Evolutionary conservation across 2,113 vertebrate genomes (phyloP).

Genomic region (Hippocampus mohnikei): DNA sequence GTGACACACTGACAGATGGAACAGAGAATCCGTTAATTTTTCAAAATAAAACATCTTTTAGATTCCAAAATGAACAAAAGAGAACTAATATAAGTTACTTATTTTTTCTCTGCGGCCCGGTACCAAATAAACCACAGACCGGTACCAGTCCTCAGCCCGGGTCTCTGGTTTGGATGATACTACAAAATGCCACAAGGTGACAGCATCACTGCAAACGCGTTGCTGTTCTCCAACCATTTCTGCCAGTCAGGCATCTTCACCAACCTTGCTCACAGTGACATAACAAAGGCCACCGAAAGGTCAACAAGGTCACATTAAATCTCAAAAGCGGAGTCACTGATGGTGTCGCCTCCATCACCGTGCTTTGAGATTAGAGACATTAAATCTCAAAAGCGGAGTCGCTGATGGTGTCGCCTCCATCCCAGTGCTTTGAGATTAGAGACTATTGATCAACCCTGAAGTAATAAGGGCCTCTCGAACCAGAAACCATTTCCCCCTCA

Average conservation of each 20-base stretch:
- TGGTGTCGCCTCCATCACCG: background rate
- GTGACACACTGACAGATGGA: too few species aligned
- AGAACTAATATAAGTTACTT: too few species aligned
- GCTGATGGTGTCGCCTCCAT: background rate
- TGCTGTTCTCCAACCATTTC: too few species aligned
- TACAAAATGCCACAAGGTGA: too few species aligned
- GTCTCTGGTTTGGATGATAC: too few species aligned
- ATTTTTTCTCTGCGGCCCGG: too few species aligned
- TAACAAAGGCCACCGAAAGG: background rate
- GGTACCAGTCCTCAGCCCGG: too few species aligned
- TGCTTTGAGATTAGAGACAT: slow-evolving; percentile 12
- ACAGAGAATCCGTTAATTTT: too few species aligned
- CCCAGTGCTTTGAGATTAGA: slow-evolving; percentile 4
- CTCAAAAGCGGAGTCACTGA: background rate
- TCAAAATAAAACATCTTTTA: too few species aligned
- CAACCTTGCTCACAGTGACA: background rate
- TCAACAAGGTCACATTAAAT: background rate
- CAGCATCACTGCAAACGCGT: too few species aligned
- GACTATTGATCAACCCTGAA: slow-evolving; percentile 41
- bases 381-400: background rate
- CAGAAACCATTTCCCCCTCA: slow-evolving; percentile 21
- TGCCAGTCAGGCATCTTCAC: background rate
- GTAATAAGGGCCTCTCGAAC: slow-evolving; percentile 15
- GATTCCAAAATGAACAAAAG: too few species aligned
- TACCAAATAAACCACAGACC: too few species aligned